phyloP scores from a whole-genome alignment of 2,113 vertebrate species.

The Corythoichthys haematopterus region DNA sequence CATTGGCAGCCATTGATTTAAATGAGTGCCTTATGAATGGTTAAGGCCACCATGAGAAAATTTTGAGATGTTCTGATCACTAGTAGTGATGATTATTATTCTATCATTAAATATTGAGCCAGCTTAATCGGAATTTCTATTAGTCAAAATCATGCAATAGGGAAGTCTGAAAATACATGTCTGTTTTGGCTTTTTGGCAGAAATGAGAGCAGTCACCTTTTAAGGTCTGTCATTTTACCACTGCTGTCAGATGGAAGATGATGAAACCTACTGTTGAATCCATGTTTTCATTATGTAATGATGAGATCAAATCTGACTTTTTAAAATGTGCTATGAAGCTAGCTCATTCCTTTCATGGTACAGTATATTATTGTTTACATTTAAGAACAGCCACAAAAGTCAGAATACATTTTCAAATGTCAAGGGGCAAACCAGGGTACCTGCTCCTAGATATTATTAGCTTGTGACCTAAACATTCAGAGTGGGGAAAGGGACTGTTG shows the following conservation, averaged over 20 bases:
- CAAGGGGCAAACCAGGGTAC: slow-evolving; percentile 17
- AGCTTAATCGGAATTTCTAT: background rate
- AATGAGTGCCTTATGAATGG: no score
- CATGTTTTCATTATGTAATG: background rate
- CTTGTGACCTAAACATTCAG: slow-evolving; percentile 48
- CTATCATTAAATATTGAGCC: background rate
- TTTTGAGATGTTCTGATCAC: background rate
- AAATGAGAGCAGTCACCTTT: slow-evolving; percentile 15
- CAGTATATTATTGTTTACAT: background rate
- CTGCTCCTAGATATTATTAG: slow-evolving; percentile 53
- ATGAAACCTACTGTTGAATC: slow-evolving; percentile 16
- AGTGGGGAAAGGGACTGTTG: slow-evolving; percentile 34
- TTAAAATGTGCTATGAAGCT: background rate
- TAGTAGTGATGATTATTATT: background rate
- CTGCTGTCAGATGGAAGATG: slow-evolving; percentile 30
- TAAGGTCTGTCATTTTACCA: slow-evolving; percentile 7
- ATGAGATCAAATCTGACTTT: background rate
- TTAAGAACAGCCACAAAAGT: background rate
- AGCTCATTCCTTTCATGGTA: background rate
- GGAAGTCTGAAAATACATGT: background rate
- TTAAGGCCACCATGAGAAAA: background rate
- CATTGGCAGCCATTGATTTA: no score
- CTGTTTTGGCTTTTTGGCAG: slow-evolving; percentile 15
- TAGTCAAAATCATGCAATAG: background rate
- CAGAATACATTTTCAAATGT: background rate